Evolutionary conservation across 1,140 invertebrate species (phyloP), one percentile per base, ranked within the genome.

Genomic region (Condylostylus longicornis): DNA sequence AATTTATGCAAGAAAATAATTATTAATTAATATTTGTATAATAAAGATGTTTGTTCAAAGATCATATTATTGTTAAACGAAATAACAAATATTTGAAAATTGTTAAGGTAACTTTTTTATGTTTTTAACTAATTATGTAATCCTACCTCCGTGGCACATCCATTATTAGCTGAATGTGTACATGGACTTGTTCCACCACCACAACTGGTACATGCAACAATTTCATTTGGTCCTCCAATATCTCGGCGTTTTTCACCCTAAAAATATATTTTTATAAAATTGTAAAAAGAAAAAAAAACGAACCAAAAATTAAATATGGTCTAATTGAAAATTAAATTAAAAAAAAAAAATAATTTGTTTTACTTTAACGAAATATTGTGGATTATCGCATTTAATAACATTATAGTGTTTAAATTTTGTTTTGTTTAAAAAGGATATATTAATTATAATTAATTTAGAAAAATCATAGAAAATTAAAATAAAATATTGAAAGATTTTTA

Each of bases 151-250:
- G 79, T 69, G 25, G 79, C 77, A 51, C 80, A 84, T 47, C 82
- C 81, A 53, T 87, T 85, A 49, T 81, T 85, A n/a, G 81, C 71
- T 12, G 80, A 75, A 59, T 85, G 82, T 19, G 79, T 85, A 52
- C 82, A 85, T 27, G 81, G 75, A 54, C 79, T 82, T 40, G 79
- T 77, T 32, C 69, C 65, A 23, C 68, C 68, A 22, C 77, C 75
- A 53, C 82, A 85, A 42, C 75, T 76, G 35, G 81, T 79, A 57
- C 82, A 85, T 13, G 78, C 72, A 28, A 84, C 77, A 37, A 85
- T 76, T 50, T 86, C 82, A 46, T 80, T 82, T 18, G 77, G 67
- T 45, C 68, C 75, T 47, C 62, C 71, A 46, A 72, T 68, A 46
- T 83, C 80, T 41, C 78, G 68, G 61, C 82, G 82, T 68, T 83